Conservation (phyloP, 2,888 invertebrate genomes). For the Helicoverpa assulta region DNA sequence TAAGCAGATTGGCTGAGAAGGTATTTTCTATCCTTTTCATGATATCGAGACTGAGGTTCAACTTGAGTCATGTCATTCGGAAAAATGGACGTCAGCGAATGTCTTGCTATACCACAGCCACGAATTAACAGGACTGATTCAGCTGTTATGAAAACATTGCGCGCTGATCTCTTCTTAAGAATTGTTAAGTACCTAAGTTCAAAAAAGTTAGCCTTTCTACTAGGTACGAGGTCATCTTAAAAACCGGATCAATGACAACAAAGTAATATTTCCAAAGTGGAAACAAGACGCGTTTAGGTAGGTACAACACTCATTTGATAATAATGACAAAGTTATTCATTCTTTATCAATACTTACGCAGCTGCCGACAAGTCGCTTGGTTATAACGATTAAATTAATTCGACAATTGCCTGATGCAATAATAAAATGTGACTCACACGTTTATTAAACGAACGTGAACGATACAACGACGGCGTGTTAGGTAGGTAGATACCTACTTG, state of each 20-base stretch:
- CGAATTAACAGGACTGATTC: neutral
- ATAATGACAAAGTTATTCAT: slow-evolving; percentile 81
- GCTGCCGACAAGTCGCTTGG: slow-evolving; percentile 71
- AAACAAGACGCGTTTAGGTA: slow-evolving; percentile 44
- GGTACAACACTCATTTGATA: slow-evolving; percentile 47
- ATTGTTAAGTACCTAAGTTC: neutral
- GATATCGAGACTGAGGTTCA: slow-evolving; percentile 63
- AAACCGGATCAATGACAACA: slow-evolving; percentile 62
- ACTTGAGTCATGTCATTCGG: neutral
- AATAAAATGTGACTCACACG: slow-evolving; percentile 59
- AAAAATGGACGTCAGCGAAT: slow-evolving; percentile 1
- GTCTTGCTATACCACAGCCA: neutral
- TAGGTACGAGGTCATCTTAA: neutral
- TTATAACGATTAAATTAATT: slow-evolving; percentile 79
- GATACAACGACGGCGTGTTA: slow-evolving; percentile 44
- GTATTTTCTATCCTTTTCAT: slow-evolving; percentile 69
- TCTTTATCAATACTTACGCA: slow-evolving; percentile 82
- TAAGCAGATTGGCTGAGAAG: slow-evolving; percentile 30
- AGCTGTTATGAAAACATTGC: too few relatives aligned
- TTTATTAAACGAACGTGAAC: slow-evolving; percentile 54
- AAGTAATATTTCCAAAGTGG: slow-evolving; percentile 62
- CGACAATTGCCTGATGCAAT: slow-evolving; percentile 75
- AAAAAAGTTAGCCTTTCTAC: neutral
- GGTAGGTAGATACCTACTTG: too few relatives aligned
- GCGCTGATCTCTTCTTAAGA: neutral